A percentile compares a stretch with the other conserved stretches of the same genome.
Conservation (phyloP, 1,140 invertebrate species). For the Fopius arisanus region DNA sequence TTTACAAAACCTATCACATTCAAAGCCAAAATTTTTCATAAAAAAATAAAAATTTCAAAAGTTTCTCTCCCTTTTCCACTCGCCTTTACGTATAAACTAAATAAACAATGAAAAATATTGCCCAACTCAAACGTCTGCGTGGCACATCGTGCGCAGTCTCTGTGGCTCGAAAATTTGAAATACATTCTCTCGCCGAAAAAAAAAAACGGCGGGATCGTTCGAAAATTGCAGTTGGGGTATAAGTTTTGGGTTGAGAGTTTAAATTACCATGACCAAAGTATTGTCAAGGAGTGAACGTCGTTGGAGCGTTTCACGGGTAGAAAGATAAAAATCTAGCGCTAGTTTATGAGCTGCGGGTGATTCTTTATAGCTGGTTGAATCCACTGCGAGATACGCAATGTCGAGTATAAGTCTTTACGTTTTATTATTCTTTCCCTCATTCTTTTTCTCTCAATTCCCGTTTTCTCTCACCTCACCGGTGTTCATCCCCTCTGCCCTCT, state of each 20-base stretch:
- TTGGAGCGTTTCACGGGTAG: constrained; percentile 12
- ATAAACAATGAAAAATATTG: too few species aligned
- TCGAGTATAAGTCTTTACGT: not conserved
- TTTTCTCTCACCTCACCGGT: not conserved
- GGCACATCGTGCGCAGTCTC: not conserved
- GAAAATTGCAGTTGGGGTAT: not conserved
- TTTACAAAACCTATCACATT: too few species aligned
- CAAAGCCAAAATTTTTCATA: too few species aligned
- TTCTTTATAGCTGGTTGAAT: constrained; percentile 56
- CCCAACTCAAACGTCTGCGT: too few species aligned
- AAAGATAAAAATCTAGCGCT: constrained; percentile 62
- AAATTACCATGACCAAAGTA: constrained; percentile 7
- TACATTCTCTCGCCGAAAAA: not conserved
- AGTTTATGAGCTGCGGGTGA: constrained; percentile 64
- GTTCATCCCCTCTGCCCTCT: not conserved
- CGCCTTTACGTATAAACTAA: too few species aligned
- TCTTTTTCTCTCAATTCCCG: constrained; percentile 18
- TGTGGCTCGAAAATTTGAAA: not conserved
- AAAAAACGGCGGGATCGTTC: not conserved
- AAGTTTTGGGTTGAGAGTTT: not conserved
- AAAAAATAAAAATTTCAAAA: too few species aligned
- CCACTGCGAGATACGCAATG: not conserved
- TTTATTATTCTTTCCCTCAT: constrained; percentile 20
- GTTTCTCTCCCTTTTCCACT: too few species aligned
- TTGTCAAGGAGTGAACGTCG: constrained; percentile 16